Percentiles rank a stretch among this genome's conserved stretches.
phyloP scores from a whole-genome alignment of 1,140 invertebrate species.

The Mya arenaria region DNA sequence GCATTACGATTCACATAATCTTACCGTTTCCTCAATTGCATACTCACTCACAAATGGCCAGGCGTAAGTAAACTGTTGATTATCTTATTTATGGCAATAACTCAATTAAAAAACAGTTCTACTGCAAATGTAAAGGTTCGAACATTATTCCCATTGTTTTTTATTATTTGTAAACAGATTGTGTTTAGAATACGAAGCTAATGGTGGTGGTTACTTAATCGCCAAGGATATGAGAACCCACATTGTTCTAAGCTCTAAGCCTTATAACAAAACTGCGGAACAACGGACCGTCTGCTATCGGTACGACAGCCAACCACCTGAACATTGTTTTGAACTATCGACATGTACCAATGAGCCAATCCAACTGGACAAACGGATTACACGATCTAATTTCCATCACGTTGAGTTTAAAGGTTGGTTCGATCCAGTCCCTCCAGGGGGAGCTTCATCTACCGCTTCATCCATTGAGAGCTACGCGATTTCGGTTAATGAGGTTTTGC shows the following conservation, averaged over 20 bases:
- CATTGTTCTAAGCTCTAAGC: not conserved
- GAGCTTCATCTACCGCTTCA: not conserved
- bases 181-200: conserved; percentile 15
- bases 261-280: not conserved
- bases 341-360: not conserved
- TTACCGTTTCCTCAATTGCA: not conserved
- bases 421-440: not conserved
- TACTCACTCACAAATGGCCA: not conserved
- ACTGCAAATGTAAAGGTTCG: not conserved
- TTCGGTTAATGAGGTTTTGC: not conserved
- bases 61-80: not conserved
- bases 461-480: conserved; percentile 4
- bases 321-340: not conserved
- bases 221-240: not conserved
- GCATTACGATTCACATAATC: too few species aligned
- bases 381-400: not conserved
- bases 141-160: not conserved
- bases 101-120: not conserved
- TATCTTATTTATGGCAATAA: not conserved
- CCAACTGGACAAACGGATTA: not conserved
- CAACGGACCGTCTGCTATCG: conserved; percentile 10
- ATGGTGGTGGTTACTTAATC: conserved; percentile 13
- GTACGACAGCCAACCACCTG: not conserved
- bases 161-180: not conserved
- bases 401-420: conserved; percentile 14